Percentiles rank a stretch among this genome's conserved stretches.
Evolutionary conservation across 2,797 vertebrate species (phyloP).

Genomic region (Manis javanica): DNA sequence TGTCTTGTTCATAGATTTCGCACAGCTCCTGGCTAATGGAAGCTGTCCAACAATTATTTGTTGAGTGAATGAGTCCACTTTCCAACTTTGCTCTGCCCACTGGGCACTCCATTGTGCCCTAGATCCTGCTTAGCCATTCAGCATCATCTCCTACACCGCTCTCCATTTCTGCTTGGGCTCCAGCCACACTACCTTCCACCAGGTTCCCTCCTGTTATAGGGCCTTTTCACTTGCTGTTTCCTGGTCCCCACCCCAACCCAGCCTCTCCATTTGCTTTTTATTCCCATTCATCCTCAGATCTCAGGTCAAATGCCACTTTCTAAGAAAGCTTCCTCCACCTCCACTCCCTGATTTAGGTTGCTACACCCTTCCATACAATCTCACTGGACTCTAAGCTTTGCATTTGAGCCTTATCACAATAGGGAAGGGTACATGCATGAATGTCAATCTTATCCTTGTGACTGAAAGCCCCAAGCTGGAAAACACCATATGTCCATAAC

Average conservation of each 20-base stretch:
- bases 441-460: neutral
- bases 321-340: neutral
- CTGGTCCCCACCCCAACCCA: neutral
- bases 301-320: conserved; percentile 51
- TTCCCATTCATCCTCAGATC: conserved; percentile 36
- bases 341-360: neutral
- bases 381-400: neutral
- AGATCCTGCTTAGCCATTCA: neutral
- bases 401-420: neutral
- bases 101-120: neutral
- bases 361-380: neutral
- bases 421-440: neutral
- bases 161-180: neutral
- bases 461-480: neutral
- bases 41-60: neutral
- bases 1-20: neutral
- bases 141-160: neutral
- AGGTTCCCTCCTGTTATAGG: neutral
- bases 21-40: neutral
- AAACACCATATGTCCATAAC: neutral
- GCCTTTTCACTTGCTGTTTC: neutral
- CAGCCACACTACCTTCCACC: neutral
- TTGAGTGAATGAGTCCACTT: neutral
- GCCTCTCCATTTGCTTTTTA: neutral
- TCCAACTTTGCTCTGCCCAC: neutral